Evolutionary conservation across 1,140 invertebrate species (phyloP).

Genomic region (Hormaphis cornu): DNA sequence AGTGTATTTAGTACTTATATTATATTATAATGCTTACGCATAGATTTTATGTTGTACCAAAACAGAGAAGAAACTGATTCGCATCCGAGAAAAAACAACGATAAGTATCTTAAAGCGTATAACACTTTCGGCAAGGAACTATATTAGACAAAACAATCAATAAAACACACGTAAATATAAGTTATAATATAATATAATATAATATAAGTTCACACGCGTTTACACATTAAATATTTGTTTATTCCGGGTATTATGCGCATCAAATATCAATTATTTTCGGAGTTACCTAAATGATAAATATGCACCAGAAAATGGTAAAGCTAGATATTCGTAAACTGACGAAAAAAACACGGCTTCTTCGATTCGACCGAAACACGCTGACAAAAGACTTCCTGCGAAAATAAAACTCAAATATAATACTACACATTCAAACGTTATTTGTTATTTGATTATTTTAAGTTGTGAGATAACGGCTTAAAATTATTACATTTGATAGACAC

Average conservation of each 20-base stretch:
- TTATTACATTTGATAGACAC: no score
- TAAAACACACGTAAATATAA: no score
- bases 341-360: slow-evolving; percentile 51
- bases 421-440: neutral
- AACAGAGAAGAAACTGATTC: slow-evolving; percentile 58
- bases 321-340: slow-evolving; percentile 54
- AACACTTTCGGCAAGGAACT: slow-evolving; percentile 45
- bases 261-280: neutral
- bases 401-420: neutral
- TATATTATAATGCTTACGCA: slow-evolving; percentile 48
- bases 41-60: slow-evolving; percentile 53
- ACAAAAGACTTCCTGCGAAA: slow-evolving; percentile 50
- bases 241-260: no score
- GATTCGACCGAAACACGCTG: slow-evolving; percentile 54
- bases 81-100: slow-evolving; percentile 58
- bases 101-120: slow-evolving; percentile 51
- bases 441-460: neutral
- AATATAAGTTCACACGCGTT: no score
- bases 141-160: slow-evolving; percentile 33
- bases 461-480: no score
- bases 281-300: slow-evolving; percentile 51
- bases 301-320: slow-evolving; percentile 53
- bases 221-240: no score
- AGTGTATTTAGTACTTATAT: no score
- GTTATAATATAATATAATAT: no score